These are phyloP conservation scores for Cryptus armator DNA, from an alignment of 2,888 invertebrate genomes.

Conservation along the genomic window DNA sequence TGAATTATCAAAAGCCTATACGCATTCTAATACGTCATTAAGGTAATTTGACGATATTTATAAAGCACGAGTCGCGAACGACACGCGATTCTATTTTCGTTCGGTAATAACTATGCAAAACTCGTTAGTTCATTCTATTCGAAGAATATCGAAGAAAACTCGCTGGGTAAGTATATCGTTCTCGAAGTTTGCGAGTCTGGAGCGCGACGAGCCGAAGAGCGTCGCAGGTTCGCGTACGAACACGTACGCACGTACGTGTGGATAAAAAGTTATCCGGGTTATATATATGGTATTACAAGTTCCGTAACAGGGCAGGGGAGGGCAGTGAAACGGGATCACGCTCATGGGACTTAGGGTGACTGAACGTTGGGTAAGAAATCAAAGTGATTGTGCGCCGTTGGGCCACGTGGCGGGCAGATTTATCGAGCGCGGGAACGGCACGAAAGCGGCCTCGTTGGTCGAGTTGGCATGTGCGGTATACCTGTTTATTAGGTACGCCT, in stretches of 20 bases:
- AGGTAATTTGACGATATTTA: not conserved
- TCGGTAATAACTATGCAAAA: conserved; percentile 6
- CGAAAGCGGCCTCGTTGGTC: conserved; percentile 57
- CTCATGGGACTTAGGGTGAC: conserved; percentile 60
- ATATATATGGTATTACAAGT: not conserved
- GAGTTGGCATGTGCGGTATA: conserved; percentile 43
- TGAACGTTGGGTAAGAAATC: conserved; percentile 69
- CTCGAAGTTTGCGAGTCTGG: conserved; percentile 20
- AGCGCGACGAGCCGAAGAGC: conserved; percentile 16
- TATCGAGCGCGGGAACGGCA: conserved; percentile 65
- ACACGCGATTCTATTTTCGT: not conserved
- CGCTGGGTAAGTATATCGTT: not conserved
- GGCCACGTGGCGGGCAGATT: conserved; percentile 69
- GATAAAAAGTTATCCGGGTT: not conserved
- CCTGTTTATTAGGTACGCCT: conserved; percentile 25
- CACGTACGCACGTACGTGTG: not conserved
- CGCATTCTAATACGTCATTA: not conserved
- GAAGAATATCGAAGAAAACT: conserved; percentile 15
- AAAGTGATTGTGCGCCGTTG: conserved; percentile 66
- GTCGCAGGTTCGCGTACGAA: not conserved
- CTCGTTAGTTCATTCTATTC: conserved; percentile 20
- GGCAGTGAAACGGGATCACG: conserved; percentile 52
- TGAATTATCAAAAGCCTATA: not conserved
- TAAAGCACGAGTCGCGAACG: not conserved
- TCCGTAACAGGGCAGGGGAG: conserved; percentile 2